These are phyloP conservation scores for Apteryx mantelli DNA, from an alignment of 2,113 vertebrate species.

Conservation along the genomic window DNA sequence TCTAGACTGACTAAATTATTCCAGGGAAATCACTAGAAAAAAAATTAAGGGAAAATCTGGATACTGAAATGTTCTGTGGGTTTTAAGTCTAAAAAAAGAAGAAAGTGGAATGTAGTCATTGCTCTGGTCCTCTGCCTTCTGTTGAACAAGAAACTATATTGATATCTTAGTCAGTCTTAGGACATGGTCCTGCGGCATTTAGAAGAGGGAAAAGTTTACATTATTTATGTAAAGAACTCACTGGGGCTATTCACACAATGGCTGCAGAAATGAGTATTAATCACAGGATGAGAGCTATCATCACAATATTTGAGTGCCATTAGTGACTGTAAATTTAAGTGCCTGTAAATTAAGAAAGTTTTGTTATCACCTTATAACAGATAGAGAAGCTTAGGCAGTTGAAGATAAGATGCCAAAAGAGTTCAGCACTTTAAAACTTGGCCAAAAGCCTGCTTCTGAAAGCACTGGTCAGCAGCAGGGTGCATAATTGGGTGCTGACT, in stretches of 20 bases:
- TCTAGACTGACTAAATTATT: background rate
- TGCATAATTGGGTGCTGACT: background rate
- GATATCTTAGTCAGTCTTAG: background rate
- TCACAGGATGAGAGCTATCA: background rate
- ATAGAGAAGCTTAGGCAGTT: background rate
- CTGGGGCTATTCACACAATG: background rate
- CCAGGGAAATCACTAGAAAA: background rate
- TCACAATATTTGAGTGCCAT: background rate
- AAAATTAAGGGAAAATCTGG: background rate
- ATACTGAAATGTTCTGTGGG: background rate
- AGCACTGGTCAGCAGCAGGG: background rate
- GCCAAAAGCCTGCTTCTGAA: background rate
- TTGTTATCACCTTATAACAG: background rate
- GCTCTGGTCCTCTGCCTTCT: background rate
- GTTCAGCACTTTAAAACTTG: background rate
- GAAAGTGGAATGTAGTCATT: background rate
- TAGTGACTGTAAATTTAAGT: background rate
- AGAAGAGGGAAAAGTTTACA: background rate
- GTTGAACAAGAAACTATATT: background rate
- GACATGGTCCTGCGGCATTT: background rate
- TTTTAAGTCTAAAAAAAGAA: background rate
- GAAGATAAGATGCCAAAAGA: background rate
- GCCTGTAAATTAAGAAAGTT: background rate
- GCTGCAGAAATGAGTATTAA: background rate
- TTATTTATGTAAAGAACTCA: background rate